Evolutionary conservation across 2,888 invertebrate genomes (phyloP), one percentile per base, ranked within the genome.

Genomic region (Apeira syringaria): DNA sequence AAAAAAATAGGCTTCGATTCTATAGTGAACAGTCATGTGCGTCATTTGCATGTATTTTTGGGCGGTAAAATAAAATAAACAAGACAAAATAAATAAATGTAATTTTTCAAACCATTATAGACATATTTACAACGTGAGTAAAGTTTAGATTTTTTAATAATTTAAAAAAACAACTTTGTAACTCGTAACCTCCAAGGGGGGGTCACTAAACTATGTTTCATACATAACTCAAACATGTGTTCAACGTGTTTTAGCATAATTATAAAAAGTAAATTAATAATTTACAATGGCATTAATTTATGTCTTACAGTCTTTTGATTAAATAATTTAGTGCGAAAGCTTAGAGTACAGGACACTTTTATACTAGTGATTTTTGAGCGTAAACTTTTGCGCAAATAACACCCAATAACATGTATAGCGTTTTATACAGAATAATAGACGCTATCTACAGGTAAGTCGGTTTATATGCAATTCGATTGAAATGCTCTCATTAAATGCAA

Each of bases 81-180:
- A 66, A 61, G 67, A 68, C 59, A 54, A 87, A 85, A 84, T 86
- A 85, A 89, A 87, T 83, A 83, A 84, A 81, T 88, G 81, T 88
- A 89, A 88, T 74, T 76, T 77, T 74, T 59, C 64, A 76, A 51
- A 59, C 60, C 75, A 76, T 71, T 73, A 76, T 78, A 74, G 80
- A 82, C 80, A 81, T 87, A 88, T 89, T 88, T 88, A 89, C 88
- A 89, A 72, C 67, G 74, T 75, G 79, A 82, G 80, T 84, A 80
- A 71, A 62, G 63, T 72, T 72, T 61, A 68, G 60, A 53, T 52
- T 64, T 64, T 69, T 67, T 56, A n/a, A 72, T 59, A 65, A 68
- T 61, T 34, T 34, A 61, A 64, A 63, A n/a, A 67, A 71, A 74
- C 68, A 72, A 71, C 62, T 74, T 71, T 70, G 71, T 75, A 70